Evolutionary conservation across 1,140 invertebrate species (phyloP).

Genomic region (Papilio polyxenes): DNA sequence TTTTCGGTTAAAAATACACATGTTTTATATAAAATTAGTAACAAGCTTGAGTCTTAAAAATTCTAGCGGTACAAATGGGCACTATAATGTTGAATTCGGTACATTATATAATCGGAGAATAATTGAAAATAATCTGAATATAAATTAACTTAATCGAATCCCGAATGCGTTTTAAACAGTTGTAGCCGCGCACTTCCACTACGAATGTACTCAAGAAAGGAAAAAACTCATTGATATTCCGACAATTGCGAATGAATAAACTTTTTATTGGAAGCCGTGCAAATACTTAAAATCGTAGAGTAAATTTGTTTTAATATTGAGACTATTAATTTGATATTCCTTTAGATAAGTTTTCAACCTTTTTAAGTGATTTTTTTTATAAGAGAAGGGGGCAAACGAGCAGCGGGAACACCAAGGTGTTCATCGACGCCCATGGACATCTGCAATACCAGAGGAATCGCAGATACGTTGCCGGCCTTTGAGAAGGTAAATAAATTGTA

Average conservation of each 20-base stretch:
- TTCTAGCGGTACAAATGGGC: neutral
- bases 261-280: neutral
- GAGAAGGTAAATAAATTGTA: too few relatives aligned
- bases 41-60: too few relatives aligned
- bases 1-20: too few relatives aligned
- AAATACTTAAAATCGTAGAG: constrained; percentile 2
- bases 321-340: neutral
- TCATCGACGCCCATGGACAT: too few relatives aligned
- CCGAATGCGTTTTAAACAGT: neutral
- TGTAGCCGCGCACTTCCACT: neutral
- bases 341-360: neutral
- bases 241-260: constrained; percentile 14
- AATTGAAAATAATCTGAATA: neutral
- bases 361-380: too few relatives aligned
- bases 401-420: too few relatives aligned
- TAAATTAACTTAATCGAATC: constrained; percentile 16
- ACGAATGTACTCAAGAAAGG: neutral
- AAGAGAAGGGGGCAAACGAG: too few relatives aligned
- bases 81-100: neutral
- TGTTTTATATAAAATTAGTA: too few relatives aligned
- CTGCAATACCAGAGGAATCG: too few relatives aligned
- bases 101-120: neutral
- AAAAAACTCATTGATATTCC: constrained; percentile 9
- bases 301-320: neutral
- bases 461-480: too few relatives aligned